Conservation (phyloP, 2,888 invertebrate species). For the Amiota communis region DNA sequence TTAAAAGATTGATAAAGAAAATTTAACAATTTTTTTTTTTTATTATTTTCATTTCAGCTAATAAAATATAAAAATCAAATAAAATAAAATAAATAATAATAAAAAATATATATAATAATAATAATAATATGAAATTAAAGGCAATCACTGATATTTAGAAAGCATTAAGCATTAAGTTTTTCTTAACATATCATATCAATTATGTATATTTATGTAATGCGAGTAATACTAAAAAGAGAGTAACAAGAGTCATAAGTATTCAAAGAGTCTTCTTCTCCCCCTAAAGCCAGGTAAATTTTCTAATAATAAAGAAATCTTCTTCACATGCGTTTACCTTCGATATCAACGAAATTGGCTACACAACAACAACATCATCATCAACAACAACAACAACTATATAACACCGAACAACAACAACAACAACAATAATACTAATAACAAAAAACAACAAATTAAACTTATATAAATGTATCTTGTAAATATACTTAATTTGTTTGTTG, state of each 20-base stretch:
- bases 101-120: neutral
- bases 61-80: neutral
- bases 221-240: neutral
- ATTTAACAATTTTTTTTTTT: neutral
- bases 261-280: neutral
- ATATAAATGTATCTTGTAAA: conserved; percentile 17
- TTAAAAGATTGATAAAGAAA: neutral
- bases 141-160: conserved; percentile 24
- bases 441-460: neutral
- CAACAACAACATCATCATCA: conserved; percentile 9
- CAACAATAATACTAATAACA: conserved; percentile 36
- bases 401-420: conserved; percentile 32
- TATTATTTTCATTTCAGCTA: conserved; percentile 15
- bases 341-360: neutral
- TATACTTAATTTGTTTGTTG: conserved; percentile 23
- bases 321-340: conserved; percentile 52
- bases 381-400: conserved; percentile 21
- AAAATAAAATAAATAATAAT: conserved; percentile 8
- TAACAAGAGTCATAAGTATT: conserved; percentile 21
- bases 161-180: neutral
- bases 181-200: too few species aligned
- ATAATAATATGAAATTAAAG: neutral
- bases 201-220: neutral
- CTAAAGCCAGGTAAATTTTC: conserved; percentile 58
- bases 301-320: conserved; percentile 66